Evolutionary conservation across 2,888 invertebrate species (phyloP).

Genomic region (Endomychus coccineus): DNA sequence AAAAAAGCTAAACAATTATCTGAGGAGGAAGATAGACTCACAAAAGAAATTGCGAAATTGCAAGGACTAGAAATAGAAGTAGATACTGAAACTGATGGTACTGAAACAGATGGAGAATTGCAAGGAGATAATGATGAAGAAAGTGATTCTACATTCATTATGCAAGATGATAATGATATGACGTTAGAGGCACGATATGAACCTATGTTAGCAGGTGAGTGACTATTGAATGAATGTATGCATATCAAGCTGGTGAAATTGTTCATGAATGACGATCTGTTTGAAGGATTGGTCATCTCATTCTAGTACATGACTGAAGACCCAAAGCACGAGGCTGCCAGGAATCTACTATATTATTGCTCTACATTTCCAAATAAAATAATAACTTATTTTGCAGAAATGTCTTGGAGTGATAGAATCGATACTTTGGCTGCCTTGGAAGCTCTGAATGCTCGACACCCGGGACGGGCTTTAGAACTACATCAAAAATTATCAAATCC

Average conservation of each 20-base stretch:
- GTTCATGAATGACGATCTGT: no score
- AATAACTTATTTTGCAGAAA: slow-evolving; percentile 37
- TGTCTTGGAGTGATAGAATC: slow-evolving; percentile 82
- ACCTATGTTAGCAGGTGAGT: slow-evolving; percentile 55
- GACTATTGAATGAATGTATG: no score
- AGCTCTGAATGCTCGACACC: slow-evolving; percentile 77
- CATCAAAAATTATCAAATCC: slow-evolving; percentile 93
- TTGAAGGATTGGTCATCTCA: no score
- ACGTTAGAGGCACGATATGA: slow-evolving; percentile 63
- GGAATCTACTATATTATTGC: no score
- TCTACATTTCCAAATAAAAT: no score
- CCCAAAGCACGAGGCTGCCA: no score
- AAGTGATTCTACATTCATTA: slow-evolving; percentile 18
- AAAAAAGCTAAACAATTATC: slow-evolving; percentile 57
- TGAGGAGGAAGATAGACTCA: slow-evolving; percentile 68
- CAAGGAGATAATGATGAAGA: slow-evolving; percentile 40
- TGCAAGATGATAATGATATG: slow-evolving; percentile 36
- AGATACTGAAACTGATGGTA: slow-evolving; percentile 77
- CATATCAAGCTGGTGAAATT: no score
- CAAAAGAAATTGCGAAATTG: slow-evolving; percentile 68
- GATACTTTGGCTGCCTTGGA: slow-evolving; percentile 72
- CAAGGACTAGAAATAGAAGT: slow-evolving; percentile 66
- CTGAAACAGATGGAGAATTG: slow-evolving; percentile 64
- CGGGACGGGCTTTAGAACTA: slow-evolving; percentile 84
- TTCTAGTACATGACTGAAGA: no score